Base-by-base conservation (phyloP, 2,113 vertebrate species). In the Xenopus tropicalis region DNA sequence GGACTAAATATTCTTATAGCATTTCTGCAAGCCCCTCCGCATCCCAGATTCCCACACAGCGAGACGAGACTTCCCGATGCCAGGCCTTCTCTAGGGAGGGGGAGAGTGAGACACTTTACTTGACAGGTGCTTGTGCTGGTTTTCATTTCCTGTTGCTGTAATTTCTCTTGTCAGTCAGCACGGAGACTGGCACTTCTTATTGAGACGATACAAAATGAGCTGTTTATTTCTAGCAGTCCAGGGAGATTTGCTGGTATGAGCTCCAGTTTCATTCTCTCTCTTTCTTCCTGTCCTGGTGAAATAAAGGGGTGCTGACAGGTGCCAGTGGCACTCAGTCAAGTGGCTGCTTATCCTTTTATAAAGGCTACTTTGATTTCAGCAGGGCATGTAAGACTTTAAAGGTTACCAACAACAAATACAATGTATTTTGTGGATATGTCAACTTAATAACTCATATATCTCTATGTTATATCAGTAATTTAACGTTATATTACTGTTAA, bases 91-190 rank as follows among this genome's bases (percentile, higher is more conserved):
- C 65, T 14, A 42, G 65, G 61, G 20, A 58, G 13, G 65, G 24
- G 20, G 57, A 48, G 58, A 57, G 57, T 17, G 57, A 62, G 57
- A 48, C 73, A 69, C 65, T 76, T 76, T 59, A 69, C 44, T 46
- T 76, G 73, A 69, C 64, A 71, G 62, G 78, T 71, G 46, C 21
- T 29, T 62, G 29, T 63, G 71, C 73, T 59, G 66, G 66, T 63
- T 76, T 76, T 76, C 73, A 76, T 76, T 76, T 76, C 73, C 73
- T 76, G 66, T 76, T 76, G 66, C 42, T 57, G 68, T 74, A 79
- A 77, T 77, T 79, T 79, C 69, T 51, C 64, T 72, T 81, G 80
- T 72, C 78, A 78, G 59, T 79, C 78, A 78, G 71, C 56, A 51
- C 29, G 51, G 43, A 61, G 58, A 74, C 61, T 76, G 66, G 73